These are phyloP conservation scores for Leptopilina syphax DNA, from an alignment of 2,888 invertebrate genomes.

Conservation along the genomic window DNA sequence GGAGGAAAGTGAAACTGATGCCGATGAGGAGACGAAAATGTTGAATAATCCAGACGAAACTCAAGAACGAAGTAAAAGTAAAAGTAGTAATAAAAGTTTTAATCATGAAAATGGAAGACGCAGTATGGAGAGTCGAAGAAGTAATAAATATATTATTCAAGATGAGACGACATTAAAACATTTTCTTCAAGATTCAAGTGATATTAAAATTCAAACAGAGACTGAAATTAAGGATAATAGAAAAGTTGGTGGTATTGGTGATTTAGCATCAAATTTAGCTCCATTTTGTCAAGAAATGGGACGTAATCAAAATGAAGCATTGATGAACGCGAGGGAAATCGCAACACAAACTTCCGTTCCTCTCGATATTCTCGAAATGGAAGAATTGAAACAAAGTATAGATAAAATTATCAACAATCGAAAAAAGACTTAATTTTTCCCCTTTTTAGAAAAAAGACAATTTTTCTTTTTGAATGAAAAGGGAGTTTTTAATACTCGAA, in stretches of 20 bases:
- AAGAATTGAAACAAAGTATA: conserved; percentile 73
- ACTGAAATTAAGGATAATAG: conserved; percentile 63
- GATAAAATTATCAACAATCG: conserved; percentile 73
- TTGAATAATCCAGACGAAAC: conserved; percentile 57
- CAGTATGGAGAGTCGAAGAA: conserved; percentile 66
- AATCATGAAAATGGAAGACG: conserved; percentile 58
- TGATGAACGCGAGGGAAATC: conserved; percentile 70
- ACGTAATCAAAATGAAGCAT: conserved; percentile 65
- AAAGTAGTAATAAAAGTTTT: conserved; percentile 66
- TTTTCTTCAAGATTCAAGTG: conserved; percentile 65
- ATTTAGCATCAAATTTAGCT: conserved; percentile 69
- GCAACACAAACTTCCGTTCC: conserved; percentile 74
- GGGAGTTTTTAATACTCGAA: background rate
- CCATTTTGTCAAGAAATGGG: conserved; percentile 69
- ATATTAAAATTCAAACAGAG: conserved; percentile 64
- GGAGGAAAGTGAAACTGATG: conserved; percentile 68
- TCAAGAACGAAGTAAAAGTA: conserved; percentile 67
- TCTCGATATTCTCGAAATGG: conserved; percentile 74
- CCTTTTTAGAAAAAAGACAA: background rate
- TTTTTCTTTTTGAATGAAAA: background rate
- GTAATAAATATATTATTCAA: conserved; percentile 67
- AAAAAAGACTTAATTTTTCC: conserved; percentile 1
- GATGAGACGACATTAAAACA: conserved; percentile 70
- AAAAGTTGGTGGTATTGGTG: conserved; percentile 63
- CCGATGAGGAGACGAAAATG: conserved; percentile 71